Percentiles rank a stretch among this genome's conserved stretches.
These are phyloP conservation scores for Triplophysa dalaica DNA, from an alignment of 2,113 vertebrate genomes.

Conservation along the genomic window DNA sequence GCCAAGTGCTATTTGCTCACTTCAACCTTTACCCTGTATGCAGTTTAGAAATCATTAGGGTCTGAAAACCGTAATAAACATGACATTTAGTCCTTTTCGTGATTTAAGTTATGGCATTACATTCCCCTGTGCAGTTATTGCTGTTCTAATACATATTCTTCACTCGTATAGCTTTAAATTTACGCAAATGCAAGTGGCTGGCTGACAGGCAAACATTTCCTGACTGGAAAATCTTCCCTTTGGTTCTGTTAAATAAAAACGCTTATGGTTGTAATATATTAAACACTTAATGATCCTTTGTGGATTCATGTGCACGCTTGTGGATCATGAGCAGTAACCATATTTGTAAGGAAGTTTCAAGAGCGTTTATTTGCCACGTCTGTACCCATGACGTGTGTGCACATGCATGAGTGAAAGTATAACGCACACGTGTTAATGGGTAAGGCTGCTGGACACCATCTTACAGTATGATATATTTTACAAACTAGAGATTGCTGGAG, in stretches of 20 bases:
- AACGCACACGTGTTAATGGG: background rate
- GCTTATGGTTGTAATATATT: constrained; percentile 39
- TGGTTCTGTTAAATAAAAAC: constrained; percentile 59
- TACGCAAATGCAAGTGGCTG: constrained; percentile 52
- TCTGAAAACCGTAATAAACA: constrained; percentile 48
- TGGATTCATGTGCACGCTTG: constrained; percentile 42
- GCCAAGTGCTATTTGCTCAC: constrained; percentile 44
- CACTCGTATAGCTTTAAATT: constrained; percentile 51
- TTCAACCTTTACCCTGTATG: constrained; percentile 31
- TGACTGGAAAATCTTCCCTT: constrained; percentile 50
- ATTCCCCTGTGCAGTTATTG: constrained; percentile 59
- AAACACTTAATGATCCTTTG: constrained; percentile 43
- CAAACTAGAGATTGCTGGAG: too few relatives aligned
- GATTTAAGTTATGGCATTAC: constrained; percentile 59
- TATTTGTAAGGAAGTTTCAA: background rate
- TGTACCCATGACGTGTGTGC: background rate
- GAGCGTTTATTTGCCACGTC: background rate
- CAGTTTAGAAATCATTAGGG: constrained; percentile 44
- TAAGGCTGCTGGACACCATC: background rate
- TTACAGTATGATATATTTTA: too few relatives aligned
- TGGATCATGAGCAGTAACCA: background rate
- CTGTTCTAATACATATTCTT: constrained; percentile 46
- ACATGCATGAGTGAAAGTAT: background rate
- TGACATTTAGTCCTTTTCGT: constrained; percentile 50
- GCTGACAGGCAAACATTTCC: constrained; percentile 55